phyloP scores from a whole-genome alignment of 2,888 invertebrate species.

The Mantis religiosa region DNA sequence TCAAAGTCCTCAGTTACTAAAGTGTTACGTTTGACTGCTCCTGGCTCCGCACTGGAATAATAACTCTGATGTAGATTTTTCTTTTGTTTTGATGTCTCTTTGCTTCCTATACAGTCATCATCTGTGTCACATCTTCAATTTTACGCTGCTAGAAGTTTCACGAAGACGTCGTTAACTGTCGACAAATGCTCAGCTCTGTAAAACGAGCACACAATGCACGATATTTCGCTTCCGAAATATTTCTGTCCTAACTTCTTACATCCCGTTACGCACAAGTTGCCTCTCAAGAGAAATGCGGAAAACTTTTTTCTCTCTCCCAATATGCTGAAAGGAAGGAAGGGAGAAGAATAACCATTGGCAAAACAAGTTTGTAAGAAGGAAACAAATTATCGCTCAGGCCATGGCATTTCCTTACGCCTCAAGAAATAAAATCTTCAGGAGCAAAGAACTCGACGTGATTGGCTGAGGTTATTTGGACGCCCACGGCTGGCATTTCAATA shows the following conservation, averaged over 20 bases:
- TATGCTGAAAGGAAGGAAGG: not conserved
- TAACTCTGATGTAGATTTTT: too few relatives aligned
- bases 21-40: too few relatives aligned
- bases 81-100: too few relatives aligned
- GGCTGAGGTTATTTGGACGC: not conserved
- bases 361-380: not conserved
- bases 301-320: not conserved
- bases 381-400: not conserved
- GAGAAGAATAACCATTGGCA: not conserved
- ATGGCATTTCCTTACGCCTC: not conserved
- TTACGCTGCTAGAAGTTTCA: too few relatives aligned
- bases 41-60: too few relatives aligned
- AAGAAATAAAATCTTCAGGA: not conserved
- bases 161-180: too few relatives aligned
- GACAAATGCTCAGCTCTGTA: too few relatives aligned
- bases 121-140: too few relatives aligned
- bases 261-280: not conserved
- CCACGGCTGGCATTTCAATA: not conserved
- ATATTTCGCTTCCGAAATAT: not conserved
- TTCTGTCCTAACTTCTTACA: not conserved
- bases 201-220: too few relatives aligned
- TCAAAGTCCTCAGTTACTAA: too few relatives aligned
- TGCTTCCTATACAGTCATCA: too few relatives aligned
- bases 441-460: not conserved
- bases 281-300: not conserved